Percentiles rank a stretch among this genome's conserved stretches.
Evolutionary conservation across 2,113 vertebrate genomes (phyloP).

Genomic region (Prunella fulvescens): DNA sequence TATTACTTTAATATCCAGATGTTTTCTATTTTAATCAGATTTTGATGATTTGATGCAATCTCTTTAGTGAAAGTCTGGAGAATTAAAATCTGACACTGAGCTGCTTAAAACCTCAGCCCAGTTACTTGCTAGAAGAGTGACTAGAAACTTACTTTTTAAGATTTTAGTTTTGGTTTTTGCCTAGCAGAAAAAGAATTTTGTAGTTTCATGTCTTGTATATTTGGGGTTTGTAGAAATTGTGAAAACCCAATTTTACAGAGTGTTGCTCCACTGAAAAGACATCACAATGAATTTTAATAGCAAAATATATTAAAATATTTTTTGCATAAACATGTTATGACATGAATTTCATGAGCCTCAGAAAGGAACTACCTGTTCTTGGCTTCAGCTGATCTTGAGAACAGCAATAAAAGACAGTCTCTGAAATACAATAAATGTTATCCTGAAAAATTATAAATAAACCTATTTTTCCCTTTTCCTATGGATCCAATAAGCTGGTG

Average conservation of each 20-base stretch:
- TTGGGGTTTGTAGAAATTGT: background rate
- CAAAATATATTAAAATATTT: background rate
- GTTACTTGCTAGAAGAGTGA: background rate
- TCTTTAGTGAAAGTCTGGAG: background rate
- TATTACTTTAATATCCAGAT: background rate
- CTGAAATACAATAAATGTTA: background rate
- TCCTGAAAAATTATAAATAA: background rate
- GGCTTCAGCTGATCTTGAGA: background rate
- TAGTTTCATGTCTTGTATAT: background rate
- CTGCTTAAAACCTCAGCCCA: background rate
- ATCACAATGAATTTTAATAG: background rate
- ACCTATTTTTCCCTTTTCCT: background rate
- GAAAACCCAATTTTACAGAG: background rate
- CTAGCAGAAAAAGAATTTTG: background rate
- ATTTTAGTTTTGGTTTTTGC: background rate
- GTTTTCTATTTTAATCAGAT: slow-evolving; percentile 30
- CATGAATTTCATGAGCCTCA: background rate
- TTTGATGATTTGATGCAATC: background rate
- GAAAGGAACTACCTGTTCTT: background rate
- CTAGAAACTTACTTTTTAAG: background rate
- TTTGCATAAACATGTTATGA: background rate
- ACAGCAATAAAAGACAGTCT: background rate
- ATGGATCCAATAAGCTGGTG: background rate
- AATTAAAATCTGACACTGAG: slow-evolving; percentile 19
- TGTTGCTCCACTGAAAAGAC: background rate